Percentiles rank a stretch among this genome's conserved stretches.
These are phyloP conservation scores for Thamnaconus septentrionalis DNA, from an alignment of 2,113 vertebrate genomes.

Conservation along the genomic window DNA sequence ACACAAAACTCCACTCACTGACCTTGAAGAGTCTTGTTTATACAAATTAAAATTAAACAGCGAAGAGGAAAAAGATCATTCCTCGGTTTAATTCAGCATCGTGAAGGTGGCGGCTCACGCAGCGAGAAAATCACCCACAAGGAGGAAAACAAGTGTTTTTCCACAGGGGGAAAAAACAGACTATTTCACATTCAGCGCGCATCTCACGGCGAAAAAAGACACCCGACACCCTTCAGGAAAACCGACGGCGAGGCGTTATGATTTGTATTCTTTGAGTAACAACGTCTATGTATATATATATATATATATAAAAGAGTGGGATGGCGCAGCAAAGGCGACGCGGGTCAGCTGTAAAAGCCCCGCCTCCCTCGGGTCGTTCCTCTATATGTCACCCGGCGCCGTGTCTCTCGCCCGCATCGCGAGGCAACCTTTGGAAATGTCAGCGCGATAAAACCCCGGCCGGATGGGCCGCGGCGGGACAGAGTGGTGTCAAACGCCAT, in stretches of 20 bases:
- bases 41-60: conserved; percentile 68
- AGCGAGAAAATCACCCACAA: conserved; percentile 33
- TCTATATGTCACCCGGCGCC: conserved; percentile 64
- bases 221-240: conserved; percentile 22
- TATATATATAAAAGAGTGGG: conserved; percentile 59
- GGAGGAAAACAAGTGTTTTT: conserved; percentile 53
- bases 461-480: conserved; percentile 67
- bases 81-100: conserved; percentile 49
- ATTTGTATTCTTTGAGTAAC: conserved; percentile 59
- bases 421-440: conserved; percentile 80
- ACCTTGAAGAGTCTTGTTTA: conserved; percentile 73
- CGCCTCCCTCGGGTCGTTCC: conserved; percentile 16
- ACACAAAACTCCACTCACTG: conserved; percentile 54
- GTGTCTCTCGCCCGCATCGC: conserved; percentile 48
- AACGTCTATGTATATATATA: conserved; percentile 33
- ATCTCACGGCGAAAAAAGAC: conserved; percentile 37
- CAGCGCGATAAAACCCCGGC: conserved; percentile 69
- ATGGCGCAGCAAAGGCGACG: conserved; percentile 38
- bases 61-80: conserved; percentile 57
- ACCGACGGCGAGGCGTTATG: conserved; percentile 42
- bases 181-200: conserved; percentile 42
- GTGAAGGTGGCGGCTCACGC: conserved; percentile 58
- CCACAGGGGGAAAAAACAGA: background rate
- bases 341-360: conserved; percentile 19
- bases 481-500: conserved; percentile 74